Evolutionary conservation across 2,888 invertebrate species (phyloP).

Genomic region (Heliothis peltigera): DNA sequence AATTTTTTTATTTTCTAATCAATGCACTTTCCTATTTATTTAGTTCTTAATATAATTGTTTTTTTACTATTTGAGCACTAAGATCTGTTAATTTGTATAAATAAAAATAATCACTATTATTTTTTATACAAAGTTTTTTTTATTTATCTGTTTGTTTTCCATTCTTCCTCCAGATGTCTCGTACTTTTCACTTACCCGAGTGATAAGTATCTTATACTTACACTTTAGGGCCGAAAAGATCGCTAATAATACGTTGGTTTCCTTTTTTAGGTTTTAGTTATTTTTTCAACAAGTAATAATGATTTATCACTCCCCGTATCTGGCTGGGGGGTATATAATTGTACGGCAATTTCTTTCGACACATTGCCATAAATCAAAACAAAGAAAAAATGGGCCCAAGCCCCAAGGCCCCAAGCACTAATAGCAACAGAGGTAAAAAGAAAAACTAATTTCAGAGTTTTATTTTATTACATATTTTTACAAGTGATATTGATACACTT

Average conservation of each 20-base stretch:
- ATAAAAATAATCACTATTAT: constrained; percentile 82
- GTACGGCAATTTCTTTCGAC: too few relatives aligned
- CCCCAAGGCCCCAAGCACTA: background rate
- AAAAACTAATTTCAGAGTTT: constrained; percentile 12
- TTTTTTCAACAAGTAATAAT: too few relatives aligned
- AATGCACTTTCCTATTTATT: constrained; percentile 88
- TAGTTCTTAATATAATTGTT: constrained; percentile 84
- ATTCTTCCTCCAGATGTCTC: too few relatives aligned
- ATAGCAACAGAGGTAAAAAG: background rate
- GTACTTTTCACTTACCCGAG: too few relatives aligned
- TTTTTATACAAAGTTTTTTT: constrained; percentile 68
- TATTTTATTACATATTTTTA: constrained; percentile 43
- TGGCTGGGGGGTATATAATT: too few relatives aligned
- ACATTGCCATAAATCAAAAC: too few relatives aligned
- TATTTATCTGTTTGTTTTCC: background rate
- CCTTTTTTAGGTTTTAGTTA: too few relatives aligned
- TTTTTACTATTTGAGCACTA: constrained; percentile 86
- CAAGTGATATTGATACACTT: constrained; percentile 47
- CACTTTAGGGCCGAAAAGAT: too few relatives aligned
- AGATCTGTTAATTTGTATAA: constrained; percentile 89
- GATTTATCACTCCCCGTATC: too few relatives aligned
- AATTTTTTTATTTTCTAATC: constrained; percentile 79
- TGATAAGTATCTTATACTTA: too few relatives aligned
- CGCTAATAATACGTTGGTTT: too few relatives aligned
- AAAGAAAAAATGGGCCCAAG: too few relatives aligned